Conservation (phyloP, 2,113 vertebrate species). For the Cinclus cinclus region DNA sequence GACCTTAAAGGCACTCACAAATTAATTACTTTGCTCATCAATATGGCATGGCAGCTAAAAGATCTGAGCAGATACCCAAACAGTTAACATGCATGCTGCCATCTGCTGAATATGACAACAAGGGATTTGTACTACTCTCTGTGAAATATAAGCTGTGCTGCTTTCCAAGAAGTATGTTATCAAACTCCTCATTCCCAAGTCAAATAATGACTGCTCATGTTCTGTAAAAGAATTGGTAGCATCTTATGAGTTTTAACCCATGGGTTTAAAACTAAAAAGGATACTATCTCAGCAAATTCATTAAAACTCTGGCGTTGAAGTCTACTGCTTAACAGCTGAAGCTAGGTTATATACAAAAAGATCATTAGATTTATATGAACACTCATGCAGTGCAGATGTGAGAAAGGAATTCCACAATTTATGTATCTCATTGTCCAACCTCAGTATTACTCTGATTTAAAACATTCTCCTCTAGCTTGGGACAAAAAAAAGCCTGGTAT, state of each 20-base stretch:
- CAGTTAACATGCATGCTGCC: slow-evolving; percentile 20
- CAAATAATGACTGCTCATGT: not conserved
- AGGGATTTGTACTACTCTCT: not conserved
- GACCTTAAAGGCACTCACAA: slow-evolving; percentile 40
- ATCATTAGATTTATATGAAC: not conserved
- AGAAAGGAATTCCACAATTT: not conserved
- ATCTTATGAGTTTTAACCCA: not conserved
- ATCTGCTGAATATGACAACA: slow-evolving; percentile 40
- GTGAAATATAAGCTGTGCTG: not conserved
- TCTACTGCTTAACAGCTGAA: not conserved
- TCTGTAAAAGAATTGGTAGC: not conserved
- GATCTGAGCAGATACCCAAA: not conserved
- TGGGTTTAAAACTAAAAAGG: not conserved
- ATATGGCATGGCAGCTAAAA: not conserved
- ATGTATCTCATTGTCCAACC: not conserved
- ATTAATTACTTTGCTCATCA: slow-evolving; percentile 41
- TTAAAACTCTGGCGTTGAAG: not conserved
- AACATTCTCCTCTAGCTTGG: not conserved
- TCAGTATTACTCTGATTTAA: not conserved
- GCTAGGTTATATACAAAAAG: not conserved
- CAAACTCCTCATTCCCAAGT: not conserved
- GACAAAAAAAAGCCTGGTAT: not conserved
- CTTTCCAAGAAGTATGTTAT: not conserved
- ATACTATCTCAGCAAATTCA: not conserved
- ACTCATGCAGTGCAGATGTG: not conserved